Percentiles rank a stretch among this genome's conserved stretches.
phyloP scores from a whole-genome alignment of 2,113 vertebrate species.

The Corydoras maculifer region DNA sequence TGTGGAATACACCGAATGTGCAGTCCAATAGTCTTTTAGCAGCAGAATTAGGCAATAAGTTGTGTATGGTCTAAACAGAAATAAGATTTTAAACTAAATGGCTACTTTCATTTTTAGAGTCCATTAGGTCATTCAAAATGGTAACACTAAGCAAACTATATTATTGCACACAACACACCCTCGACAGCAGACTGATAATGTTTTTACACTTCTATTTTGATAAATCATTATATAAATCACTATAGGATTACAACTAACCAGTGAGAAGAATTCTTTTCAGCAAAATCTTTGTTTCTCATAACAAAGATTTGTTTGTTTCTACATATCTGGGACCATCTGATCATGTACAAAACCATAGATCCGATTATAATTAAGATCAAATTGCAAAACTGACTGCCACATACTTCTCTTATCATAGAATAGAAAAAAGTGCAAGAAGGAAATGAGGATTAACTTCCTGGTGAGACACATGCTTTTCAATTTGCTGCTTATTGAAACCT shows the following conservation, averaged over 20 bases:
- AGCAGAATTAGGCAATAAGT: not conserved
- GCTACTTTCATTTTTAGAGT: not conserved
- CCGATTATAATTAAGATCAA: not conserved
- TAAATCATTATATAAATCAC: too few relatives aligned
- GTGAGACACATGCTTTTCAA: slow-evolving; percentile 9
- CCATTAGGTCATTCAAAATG: not conserved
- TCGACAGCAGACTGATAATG: not conserved
- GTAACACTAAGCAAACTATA: not conserved
- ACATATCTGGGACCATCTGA: too few relatives aligned
- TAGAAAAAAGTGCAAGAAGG: not conserved
- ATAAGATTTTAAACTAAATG: not conserved
- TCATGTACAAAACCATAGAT: not conserved
- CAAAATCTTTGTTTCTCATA: not conserved
- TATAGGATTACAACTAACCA: too few relatives aligned
- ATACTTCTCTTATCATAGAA: not conserved
- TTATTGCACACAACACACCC: not conserved
- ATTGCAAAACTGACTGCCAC: not conserved
- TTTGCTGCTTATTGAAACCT: slow-evolving; percentile 17
- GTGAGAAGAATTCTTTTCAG: not conserved
- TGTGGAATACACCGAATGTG: not conserved
- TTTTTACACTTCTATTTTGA: too few relatives aligned
- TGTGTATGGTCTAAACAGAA: not conserved
- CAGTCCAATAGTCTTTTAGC: not conserved
- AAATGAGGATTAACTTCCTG: slow-evolving; percentile 2
- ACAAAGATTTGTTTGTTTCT: not conserved